phyloP scores from a whole-genome alignment of 1,140 invertebrate species.

The Nylanderia fulva region DNA sequence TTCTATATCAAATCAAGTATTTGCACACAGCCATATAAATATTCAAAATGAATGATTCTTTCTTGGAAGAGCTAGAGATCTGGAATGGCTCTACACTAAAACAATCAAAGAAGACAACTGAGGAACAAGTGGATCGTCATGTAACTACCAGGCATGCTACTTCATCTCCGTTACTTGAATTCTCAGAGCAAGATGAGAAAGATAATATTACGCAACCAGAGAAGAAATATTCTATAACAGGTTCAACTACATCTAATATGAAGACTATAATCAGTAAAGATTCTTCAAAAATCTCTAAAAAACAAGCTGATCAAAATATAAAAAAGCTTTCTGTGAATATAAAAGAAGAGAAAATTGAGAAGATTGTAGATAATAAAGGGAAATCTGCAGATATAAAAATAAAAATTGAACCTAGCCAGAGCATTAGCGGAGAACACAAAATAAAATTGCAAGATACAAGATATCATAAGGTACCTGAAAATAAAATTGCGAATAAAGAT shows the following conservation, averaged over 20 bases:
- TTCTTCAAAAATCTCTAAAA: slow-evolving; percentile 16
- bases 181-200: slow-evolving; percentile 13
- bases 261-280: slow-evolving; percentile 36
- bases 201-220: background rate
- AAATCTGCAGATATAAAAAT: slow-evolving; percentile 68
- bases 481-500: slow-evolving; percentile 63
- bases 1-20: slow-evolving; percentile 26
- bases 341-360: slow-evolving; percentile 73
- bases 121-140: slow-evolving; percentile 53
- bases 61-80: slow-evolving; percentile 78
- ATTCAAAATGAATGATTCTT: slow-evolving; percentile 82
- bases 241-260: background rate
- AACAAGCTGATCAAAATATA: slow-evolving; percentile 39
- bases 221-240: slow-evolving; percentile 1
- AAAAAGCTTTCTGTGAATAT: slow-evolving; percentile 44
- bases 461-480: slow-evolving; percentile 54
- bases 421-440: slow-evolving; percentile 57
- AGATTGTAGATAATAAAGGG: slow-evolving; percentile 66
- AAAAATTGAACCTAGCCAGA: slow-evolving; percentile 54
- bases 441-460: slow-evolving; percentile 61
- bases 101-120: slow-evolving; percentile 49
- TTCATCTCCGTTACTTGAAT: slow-evolving; percentile 55
- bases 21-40: background rate
- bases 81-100: slow-evolving; percentile 60
- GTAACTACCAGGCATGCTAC: slow-evolving; percentile 64